A percentile compares a stretch with the other conserved stretches of the same genome.
Conservation (phyloP, 2,888 invertebrate species). For the Agriopis marginaria region DNA sequence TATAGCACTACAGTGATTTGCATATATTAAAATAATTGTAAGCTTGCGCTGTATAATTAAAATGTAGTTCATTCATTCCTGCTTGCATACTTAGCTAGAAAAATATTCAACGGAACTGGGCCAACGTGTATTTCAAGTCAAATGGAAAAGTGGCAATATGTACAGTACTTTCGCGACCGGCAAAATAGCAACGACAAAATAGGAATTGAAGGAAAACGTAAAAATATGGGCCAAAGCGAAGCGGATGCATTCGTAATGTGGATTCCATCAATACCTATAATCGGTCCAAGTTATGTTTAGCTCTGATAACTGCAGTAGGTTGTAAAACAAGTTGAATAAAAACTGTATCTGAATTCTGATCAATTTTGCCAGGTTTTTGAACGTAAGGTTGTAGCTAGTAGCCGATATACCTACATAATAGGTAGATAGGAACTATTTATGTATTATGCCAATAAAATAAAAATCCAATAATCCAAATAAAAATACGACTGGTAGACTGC, state of each 20-base stretch:
- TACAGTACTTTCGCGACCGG: neutral
- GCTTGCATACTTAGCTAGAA: slow-evolving; percentile 9
- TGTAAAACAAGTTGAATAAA: no score
- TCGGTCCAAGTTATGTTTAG: no score
- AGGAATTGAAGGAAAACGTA: neutral
- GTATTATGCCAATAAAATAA: no score
- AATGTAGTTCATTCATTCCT: slow-evolving; percentile 9
- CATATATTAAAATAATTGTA: slow-evolving; percentile 20
- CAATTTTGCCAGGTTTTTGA: no score
- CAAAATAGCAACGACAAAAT: no score
- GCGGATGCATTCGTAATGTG: neutral
- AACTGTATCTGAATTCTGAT: no score
- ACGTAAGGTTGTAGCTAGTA: no score
- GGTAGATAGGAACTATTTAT: no score
- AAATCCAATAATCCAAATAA: no score
- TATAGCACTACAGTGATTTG: slow-evolving; percentile 9
- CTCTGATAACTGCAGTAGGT: no score
- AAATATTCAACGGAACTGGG: slow-evolving; percentile 10
- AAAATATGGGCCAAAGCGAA: neutral
- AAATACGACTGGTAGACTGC: no score
- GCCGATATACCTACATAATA: no score
- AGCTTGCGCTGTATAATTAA: slow-evolving; percentile 19
- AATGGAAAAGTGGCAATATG: neutral
- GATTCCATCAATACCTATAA: neutral
- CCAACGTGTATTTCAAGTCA: neutral